Conservation (phyloP, 2,113 vertebrate species). For the Marmota monax region DNA sequence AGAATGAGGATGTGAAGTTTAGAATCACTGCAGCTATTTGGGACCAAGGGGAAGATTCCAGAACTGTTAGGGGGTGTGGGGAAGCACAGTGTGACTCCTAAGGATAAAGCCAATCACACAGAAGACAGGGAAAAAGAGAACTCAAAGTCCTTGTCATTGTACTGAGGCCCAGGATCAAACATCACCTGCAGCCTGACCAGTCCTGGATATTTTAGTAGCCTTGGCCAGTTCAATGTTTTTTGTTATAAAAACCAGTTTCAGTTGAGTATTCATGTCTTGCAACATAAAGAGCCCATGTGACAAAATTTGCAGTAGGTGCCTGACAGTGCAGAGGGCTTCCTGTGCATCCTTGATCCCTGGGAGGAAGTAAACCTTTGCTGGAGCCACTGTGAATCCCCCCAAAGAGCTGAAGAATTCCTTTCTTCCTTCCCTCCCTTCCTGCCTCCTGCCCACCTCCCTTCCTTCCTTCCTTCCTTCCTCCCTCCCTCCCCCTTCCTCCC, state of each 20-base stretch:
- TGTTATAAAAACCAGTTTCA: too few species aligned
- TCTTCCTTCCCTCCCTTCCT: too few species aligned
- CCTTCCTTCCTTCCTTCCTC: too few species aligned
- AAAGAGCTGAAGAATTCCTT: not conserved
- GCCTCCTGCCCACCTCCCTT: too few species aligned
- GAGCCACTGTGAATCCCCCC: not conserved
- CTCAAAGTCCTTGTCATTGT: not conserved
- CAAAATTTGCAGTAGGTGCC: not conserved
- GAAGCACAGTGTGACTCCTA: not conserved
- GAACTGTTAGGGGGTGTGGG: not conserved
- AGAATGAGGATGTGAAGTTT: not conserved
- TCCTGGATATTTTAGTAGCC: not conserved
- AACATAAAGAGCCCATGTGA: not conserved
- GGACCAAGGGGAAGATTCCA: not conserved
- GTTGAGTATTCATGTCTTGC: too few species aligned
- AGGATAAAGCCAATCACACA: not conserved
- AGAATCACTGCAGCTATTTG: not conserved
- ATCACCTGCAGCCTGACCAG: not conserved
- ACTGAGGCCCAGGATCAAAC: not conserved
- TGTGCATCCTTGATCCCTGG: not conserved
- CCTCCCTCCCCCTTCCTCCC: too few species aligned
- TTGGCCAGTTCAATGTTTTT: too few species aligned
- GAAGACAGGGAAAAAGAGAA: not conserved
- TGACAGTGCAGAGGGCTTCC: not conserved
- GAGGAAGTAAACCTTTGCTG: constrained; percentile 40